Evolutionary conservation across 1,140 invertebrate species (phyloP), one percentile per base, ranked within the genome.

Genomic region (Magallana ariakensis): DNA sequence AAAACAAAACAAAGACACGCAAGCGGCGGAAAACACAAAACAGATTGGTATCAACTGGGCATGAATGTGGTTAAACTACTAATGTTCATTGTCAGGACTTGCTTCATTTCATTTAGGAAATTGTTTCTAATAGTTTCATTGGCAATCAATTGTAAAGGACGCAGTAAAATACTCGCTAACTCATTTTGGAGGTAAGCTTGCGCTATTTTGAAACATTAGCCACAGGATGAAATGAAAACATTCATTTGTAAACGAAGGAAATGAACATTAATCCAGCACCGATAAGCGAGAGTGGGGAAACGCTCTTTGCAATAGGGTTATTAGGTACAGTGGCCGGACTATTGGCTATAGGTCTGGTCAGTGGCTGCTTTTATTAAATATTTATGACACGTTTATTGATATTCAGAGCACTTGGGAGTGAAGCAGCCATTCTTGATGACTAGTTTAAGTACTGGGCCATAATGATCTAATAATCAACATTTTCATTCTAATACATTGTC

Each of bases 61-160:
- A 46, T 46, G 33, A 46, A 46, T 46, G 33, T 46, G 33, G 33
- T 46, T 46, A 46, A 46, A 46, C 33, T 70, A 70, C 26, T 26
- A 46, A 66, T 22, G 33, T 70, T 70, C 13, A 70, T 70, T 70
- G 22, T n/a, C 66, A 6, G 0, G 8, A 26, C 22, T 70, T 70
- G 66, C 66, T 70, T 70, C 66, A 70, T 70, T 70, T 26, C 3
- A 26, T 70, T 70, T 70, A 19, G 66, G 66, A 70, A 70, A 70
- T 70, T 70, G 66, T 70, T 70, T 70, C 19, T 26, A 70, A 6
- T 10, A 70, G n/a, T 7, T 26, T 70, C 22, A 26, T 70, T 70
- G 66, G 33, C 26, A 70, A 70, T 70, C 66, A 70, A 70, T 70
- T 22, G 4, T 19, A 70, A 6, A 22, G 22, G 22, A 26, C 13